Evolutionary conservation across 2,888 invertebrate genomes (phyloP), one percentile per base, ranked within the genome.

Genomic region (Ectobius pallidus): DNA sequence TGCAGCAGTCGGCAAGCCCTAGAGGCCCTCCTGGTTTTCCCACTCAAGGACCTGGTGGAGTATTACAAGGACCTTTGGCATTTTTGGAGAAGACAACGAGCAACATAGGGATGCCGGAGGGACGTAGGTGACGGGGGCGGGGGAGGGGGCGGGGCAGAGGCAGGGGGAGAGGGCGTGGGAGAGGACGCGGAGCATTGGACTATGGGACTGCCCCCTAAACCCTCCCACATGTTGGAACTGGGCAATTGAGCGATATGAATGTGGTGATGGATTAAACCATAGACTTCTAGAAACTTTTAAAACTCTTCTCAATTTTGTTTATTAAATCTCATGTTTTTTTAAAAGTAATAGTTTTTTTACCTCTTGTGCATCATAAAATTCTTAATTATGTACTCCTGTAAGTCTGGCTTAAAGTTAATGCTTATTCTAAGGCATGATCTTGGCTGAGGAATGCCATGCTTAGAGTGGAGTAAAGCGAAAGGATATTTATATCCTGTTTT

Each of bases 31-130:
- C 84, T 76, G 71, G 74, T 44, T 72, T 74, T 14, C 58, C 75
- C 11, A 58, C 61, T 14, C 79, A 76, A 71, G 79, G 81, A 83
- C 85, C 75, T 11, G 86, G 86, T 6, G 86, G 87, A 0, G 86
- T 91, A 1, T 85, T 94, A 71, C 94, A 93, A 77, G 94, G 95
- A 7, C 95, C 95, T 0, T 86, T 95, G 75, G 95, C 95, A 0
- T 95, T 91, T 81, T 85, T 96, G 75, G 95, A 95, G 86, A 94
- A 95, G 86, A 94, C 94, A 77, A 93, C 95, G 80, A 94, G 94
- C 84, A 95, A 94, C 85, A 95, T 95, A 88, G 95, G 95, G 73
- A 87, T 94, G 88, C 91, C 92, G 69, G 93, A 94, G 82, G 91
- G 92, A 82, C 85, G 92, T 78, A 92, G 92, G 91, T 92, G 92